Base-by-base conservation (phyloP, 2,113 vertebrate genomes). In the Aviceda subcristata region DNA sequence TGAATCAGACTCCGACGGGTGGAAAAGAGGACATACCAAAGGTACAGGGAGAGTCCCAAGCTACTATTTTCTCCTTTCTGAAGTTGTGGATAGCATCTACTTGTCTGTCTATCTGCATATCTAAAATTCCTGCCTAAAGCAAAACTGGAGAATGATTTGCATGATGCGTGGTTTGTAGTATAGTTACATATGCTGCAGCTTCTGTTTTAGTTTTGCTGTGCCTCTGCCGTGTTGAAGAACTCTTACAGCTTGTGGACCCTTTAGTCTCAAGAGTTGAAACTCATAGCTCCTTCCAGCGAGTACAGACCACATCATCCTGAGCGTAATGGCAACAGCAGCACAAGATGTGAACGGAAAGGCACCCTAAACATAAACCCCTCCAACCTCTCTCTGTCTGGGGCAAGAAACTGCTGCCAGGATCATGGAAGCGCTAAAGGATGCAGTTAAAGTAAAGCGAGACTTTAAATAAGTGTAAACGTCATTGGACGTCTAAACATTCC, bases 11-110 rank as follows among this genome's bases (percentile, higher is more conserved):
- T 97, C 98, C n/a, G 97, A 98, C 41, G 85, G 62, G 21, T 78
- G 56, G 16, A 97, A 98, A 82, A 96, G 96, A 59, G 99, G 99
- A 95, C 99, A 99, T 89, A 98, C 98, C 57, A 99, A 99, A 99
- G 99, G 99, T 99, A 98, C 29, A 63, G 39, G 24, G 19, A 75
- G 32, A 46, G 29, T 66, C 51, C 68, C 50, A 63, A 86, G 30
- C 55, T 66, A 24, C 50, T 73, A 1, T 48, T 88, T 95, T 88
- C 57, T 79, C 46, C 38, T 79, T 83, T 86, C 69, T 82, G 22
- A 75, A 91, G 53, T 20, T 60, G 60, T 89, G 11, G 46, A 85
- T 81, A 69, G 41, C 34, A 88, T 82, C 46, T 91, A 4, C 29
- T 74, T 63, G 39, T 75, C 53, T 92, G 24, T 59, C 66, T 82